Evolutionary conservation across 2,888 invertebrate species (phyloP).

Genomic region (Idaea dimidiata): DNA sequence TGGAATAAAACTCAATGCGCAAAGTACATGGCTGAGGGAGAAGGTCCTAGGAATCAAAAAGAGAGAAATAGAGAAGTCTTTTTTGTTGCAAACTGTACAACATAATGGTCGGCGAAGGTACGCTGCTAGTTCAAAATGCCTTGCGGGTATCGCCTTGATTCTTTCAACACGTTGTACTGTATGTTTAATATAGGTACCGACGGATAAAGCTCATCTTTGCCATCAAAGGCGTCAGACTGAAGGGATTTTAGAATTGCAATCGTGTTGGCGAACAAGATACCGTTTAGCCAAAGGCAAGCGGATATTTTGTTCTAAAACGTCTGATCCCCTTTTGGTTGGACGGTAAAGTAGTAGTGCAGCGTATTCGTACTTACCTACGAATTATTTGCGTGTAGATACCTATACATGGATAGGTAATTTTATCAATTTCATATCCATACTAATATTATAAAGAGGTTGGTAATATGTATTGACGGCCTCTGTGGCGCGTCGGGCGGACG

Average conservation of each 20-base stretch:
- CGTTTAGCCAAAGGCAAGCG: conserved; percentile 69
- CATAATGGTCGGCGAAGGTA: conserved; percentile 42
- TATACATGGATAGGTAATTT: no score
- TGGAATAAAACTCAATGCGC: no score
- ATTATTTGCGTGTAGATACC: background rate
- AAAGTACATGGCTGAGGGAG: no score
- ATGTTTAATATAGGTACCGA: conserved; percentile 58
- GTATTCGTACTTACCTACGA: background rate
- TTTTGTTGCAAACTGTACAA: conserved; percentile 6
- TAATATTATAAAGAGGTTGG: no score
- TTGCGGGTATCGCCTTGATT: conserved; percentile 57
- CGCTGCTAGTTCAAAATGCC: conserved; percentile 66
- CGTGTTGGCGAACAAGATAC: conserved; percentile 69
- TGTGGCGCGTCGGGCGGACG: no score
- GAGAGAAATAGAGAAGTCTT: no score
- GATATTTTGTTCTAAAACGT: conserved; percentile 51
- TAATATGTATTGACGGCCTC: no score
- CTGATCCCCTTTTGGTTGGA: conserved; percentile 48
- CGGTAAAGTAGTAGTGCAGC: conserved; percentile 29
- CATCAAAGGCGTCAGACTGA: conserved; percentile 63
- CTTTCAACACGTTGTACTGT: conserved; percentile 77
- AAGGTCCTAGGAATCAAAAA: no score
- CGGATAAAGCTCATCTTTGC: conserved; percentile 47
- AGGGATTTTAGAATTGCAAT: conserved; percentile 69
- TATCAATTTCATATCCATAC: no score